phyloP scores from a whole-genome alignment of 2,888 invertebrate genomes.

The Ochlodes sylvanus region DNA sequence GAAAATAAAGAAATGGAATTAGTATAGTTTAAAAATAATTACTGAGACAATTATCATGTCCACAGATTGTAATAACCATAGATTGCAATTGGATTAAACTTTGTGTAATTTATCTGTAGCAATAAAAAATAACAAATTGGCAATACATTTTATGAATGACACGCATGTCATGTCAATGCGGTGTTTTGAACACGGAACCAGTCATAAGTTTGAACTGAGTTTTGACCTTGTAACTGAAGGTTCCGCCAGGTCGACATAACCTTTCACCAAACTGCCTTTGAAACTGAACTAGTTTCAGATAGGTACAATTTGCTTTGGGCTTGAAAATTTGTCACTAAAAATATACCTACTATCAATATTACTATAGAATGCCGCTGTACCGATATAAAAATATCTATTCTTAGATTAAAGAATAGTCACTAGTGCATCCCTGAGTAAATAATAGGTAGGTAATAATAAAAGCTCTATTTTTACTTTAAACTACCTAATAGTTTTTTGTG shows the following conservation, averaged over 20 bases:
- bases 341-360: neutral
- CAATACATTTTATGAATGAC: slow-evolving; percentile 22
- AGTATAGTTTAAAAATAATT: neutral
- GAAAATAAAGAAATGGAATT: too few relatives aligned
- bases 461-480: too few relatives aligned
- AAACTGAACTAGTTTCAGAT: neutral
- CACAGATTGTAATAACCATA: neutral
- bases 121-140: slow-evolving; percentile 14
- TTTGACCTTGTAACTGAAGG: slow-evolving; percentile 43
- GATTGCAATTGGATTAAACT: neutral
- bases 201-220: slow-evolving; percentile 10
- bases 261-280: slow-evolving; percentile 45
- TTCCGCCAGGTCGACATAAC: slow-evolving; percentile 39
- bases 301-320: slow-evolving; percentile 9
- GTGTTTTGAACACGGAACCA: slow-evolving; percentile 24
- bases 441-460: too few relatives aligned
- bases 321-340: slow-evolving; percentile 4
- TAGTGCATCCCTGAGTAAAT: too few relatives aligned
- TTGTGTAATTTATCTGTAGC: slow-evolving; percentile 2
- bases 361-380: neutral
- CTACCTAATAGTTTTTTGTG: too few relatives aligned
- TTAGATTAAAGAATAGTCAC: neutral
- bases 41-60: neutral
- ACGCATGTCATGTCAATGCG: slow-evolving; percentile 20
- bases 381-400: neutral